Evolutionary conservation across 2,113 vertebrate genomes (phyloP), one percentile per base, ranked within the genome.

Genomic region (Irena cyanogastra): DNA sequence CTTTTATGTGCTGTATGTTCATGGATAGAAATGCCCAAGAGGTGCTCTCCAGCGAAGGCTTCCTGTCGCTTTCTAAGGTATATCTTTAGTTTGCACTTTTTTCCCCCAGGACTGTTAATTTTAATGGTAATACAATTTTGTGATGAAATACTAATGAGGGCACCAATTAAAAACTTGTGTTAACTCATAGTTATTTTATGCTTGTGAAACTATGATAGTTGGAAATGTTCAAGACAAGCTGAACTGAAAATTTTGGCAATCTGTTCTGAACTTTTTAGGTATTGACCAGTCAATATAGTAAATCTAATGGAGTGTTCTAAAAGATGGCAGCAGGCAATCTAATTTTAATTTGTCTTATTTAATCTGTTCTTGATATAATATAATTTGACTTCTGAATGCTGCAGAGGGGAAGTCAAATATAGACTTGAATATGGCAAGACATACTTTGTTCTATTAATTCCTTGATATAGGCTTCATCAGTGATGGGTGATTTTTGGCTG

Each of bases 21-120:
- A 99, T 99, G 99, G 99, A 99, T 97, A 97, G 99, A 74, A 99
- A 99, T 64, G 99, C 98, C 23, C 99, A 99, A 18, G 99, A 99
- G 45, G 99, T 99, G 47, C 98, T 99, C 42, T 98, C 97, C 54
- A 99, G 99, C 0, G 99, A 99, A 33, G 98, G 99, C 53, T 99
- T 99, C 95, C 97, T 99, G 6, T 96, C 98, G 0, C 98, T 99
- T 35, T 99, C 99, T 31, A 99, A 99, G 99, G 99, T 99, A 94
- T 42, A 82, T 77, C 14, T 76, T 93, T 57, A 64, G 35, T 72
- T 94, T 44, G 18, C 10, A 11, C 7, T 5, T 86, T 53, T 53
- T 57, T 6, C 1, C 7, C 11, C 8, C 14, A 30, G 11, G 18
- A 77, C 18, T 59, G 20, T 69, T 74, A 35, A 79, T 81, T 91